A percentile compares a stretch with the other conserved stretches of the same genome.
phyloP scores from a whole-genome alignment of 2,888 invertebrate species.

The Cremastinae sp. region DNA sequence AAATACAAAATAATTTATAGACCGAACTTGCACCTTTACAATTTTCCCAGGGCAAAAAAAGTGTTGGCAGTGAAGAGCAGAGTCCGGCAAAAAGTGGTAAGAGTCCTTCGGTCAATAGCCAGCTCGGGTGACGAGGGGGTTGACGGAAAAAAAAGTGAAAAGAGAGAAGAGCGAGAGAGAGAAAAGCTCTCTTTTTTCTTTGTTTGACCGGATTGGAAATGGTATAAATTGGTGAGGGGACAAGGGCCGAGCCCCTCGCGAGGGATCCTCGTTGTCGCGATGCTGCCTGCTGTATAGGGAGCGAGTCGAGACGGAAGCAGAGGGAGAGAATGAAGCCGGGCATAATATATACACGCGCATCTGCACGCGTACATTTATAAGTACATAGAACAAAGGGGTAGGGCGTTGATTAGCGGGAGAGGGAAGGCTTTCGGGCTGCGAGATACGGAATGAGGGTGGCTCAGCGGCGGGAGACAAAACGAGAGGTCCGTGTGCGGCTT shows the following conservation, averaged over 20 bases:
- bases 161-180: conserved; percentile 2
- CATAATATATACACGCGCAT: conserved; percentile 5
- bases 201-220: conserved; percentile 70
- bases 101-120: not conserved
- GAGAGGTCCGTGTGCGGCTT: conserved; percentile 28
- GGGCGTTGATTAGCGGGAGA: conserved; percentile 63
- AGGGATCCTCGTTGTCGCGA: conserved; percentile 45
- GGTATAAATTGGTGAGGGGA: conserved; percentile 69
- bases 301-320: conserved; percentile 34
- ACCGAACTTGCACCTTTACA: not conserved
- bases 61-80: not conserved
- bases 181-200: conserved; percentile 62
- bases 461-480: conserved; percentile 34
- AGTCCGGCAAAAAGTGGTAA: conserved; percentile 14
- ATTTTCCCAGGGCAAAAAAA: not conserved
- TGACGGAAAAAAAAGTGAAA: not conserved
- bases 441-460: conserved; percentile 17
- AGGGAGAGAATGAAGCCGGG: conserved; percentile 41
- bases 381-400: conserved; percentile 27
- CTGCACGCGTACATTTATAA: conserved; percentile 17
- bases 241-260: conserved; percentile 16
- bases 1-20: not conserved
- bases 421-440: conserved; percentile 32
- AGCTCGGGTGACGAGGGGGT: not conserved
- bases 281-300: conserved; percentile 23